Evolutionary conservation across 2,113 vertebrate species (phyloP).

Genomic region (Sigmodon hispidus): DNA sequence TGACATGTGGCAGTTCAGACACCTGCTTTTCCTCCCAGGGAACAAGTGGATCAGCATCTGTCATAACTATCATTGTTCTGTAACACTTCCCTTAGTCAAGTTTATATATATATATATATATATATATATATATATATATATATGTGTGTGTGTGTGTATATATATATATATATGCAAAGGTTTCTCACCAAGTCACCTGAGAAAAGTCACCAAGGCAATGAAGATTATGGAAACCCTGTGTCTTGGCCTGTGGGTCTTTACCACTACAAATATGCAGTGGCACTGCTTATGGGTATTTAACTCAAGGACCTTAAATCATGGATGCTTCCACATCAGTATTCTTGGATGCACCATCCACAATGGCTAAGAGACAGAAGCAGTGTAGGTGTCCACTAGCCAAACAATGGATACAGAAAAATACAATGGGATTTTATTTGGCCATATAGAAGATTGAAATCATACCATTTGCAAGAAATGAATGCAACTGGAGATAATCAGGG

Average conservation of each 20-base stretch:
- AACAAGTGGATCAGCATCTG: rapidly evolving
- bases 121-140: neutral
- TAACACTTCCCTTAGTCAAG: neutral
- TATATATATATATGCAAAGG: neutral
- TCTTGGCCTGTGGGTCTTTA: neutral
- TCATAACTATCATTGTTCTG: rapidly evolving
- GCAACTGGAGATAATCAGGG: neutral
- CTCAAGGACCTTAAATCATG: neutral
- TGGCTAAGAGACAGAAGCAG: neutral
- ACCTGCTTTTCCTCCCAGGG: neutral
- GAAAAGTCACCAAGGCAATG: neutral
- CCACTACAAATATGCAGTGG: neutral
- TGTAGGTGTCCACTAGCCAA: neutral
- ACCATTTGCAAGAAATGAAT: neutral
- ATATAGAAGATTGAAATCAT: neutral
- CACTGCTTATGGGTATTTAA: neutral
- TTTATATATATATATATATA: neutral
- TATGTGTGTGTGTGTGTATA: too few relatives aligned
- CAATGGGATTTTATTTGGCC: neutral
- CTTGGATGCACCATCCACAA: too few relatives aligned
- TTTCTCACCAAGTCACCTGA: neutral
- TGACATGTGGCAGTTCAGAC: rapidly evolving
- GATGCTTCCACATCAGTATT: too few relatives aligned
- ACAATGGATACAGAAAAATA: neutral
- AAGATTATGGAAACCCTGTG: neutral